A percentile compares a stretch with the other conserved stretches of the same genome.
phyloP scores from a whole-genome alignment of 2,888 invertebrate genomes.

The Neocrepidodera transversa region DNA sequence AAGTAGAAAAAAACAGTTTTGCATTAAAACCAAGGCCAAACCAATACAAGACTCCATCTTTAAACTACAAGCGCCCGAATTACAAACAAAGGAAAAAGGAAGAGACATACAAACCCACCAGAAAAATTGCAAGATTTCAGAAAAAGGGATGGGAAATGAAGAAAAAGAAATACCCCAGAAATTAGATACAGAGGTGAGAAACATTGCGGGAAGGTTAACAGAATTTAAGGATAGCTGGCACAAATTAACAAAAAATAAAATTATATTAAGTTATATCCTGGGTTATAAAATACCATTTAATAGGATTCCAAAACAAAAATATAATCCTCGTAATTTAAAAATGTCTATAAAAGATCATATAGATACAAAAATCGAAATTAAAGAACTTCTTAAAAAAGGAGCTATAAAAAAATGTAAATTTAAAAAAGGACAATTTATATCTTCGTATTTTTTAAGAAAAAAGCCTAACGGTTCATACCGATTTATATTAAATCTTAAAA shows the following conservation, averaged over 20 bases:
- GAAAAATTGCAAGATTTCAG: no score
- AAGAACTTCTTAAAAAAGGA: background rate
- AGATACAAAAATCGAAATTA: background rate
- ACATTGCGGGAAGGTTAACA: background rate
- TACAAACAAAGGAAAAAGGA: no score
- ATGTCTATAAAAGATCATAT: background rate
- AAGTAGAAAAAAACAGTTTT: background rate
- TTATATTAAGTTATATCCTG: background rate
- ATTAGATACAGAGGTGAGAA: background rate
- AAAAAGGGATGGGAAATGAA: no score
- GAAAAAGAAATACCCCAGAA: background rate
- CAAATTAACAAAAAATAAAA: no score
- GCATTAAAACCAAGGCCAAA: background rate
- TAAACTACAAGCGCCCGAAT: no score
- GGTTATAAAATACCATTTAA: background rate
- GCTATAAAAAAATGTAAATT: background rate
- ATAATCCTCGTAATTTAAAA: background rate
- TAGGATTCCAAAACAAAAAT: background rate
- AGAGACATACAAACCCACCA: no score
- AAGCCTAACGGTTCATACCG: slow-evolving; percentile 1
- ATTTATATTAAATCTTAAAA: slow-evolving; percentile 18
- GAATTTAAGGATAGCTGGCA: background rate
- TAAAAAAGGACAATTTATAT: slow-evolving; percentile 1
- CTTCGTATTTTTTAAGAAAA: background rate
- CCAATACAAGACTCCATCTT: no score